Evolutionary conservation across 2,113 vertebrate species (phyloP).

Genomic region (Promerops cafer): DNA sequence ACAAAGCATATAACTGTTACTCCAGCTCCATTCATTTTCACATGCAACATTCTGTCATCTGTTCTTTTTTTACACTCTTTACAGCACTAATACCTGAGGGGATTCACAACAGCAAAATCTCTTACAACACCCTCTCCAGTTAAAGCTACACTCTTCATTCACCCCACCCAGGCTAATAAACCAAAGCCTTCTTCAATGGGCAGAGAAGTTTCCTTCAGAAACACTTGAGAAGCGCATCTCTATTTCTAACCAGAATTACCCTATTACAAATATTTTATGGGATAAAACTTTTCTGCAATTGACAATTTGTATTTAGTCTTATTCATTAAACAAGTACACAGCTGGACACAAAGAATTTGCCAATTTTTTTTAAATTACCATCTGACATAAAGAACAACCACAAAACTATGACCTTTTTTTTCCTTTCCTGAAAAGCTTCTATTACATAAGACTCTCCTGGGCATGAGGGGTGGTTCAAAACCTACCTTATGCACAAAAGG

Average conservation of each 20-base stretch:
- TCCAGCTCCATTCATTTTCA: background rate
- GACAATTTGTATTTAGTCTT: background rate
- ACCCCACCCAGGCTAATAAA: background rate
- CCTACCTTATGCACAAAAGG: background rate
- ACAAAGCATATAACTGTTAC: background rate
- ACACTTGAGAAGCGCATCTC: background rate
- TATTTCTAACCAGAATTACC: background rate
- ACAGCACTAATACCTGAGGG: background rate
- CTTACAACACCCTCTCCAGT: background rate
- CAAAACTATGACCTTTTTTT: rapidly evolving
- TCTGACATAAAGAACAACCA: background rate
- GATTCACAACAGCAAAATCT: background rate
- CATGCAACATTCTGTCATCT: background rate
- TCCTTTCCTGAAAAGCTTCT: background rate
- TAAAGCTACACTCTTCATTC: background rate
- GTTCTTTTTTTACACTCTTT: background rate
- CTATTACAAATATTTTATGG: background rate
- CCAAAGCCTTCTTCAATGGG: background rate
- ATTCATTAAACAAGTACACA: background rate
- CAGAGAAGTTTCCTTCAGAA: background rate
- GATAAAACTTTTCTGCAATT: background rate
- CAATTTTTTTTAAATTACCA: background rate
- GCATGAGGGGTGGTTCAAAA: background rate
- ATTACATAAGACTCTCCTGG: background rate
- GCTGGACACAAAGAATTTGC: background rate